Base-by-base conservation (phyloP, 2,888 invertebrate species). In the Micoletzkya japonica region DNA sequence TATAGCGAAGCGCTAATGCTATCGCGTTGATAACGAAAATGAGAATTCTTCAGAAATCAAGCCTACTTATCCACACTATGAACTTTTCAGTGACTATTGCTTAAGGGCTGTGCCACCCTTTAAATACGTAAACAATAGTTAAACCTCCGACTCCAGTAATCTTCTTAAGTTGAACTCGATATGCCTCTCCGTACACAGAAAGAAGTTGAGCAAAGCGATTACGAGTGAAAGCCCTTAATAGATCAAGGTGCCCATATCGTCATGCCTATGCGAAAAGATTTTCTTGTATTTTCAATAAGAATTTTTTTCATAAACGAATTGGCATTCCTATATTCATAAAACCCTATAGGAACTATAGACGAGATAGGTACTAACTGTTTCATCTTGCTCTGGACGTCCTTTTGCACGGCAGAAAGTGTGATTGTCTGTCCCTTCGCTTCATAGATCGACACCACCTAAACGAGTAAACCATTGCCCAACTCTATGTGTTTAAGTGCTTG, bases 111-210 rank as follows among this genome's bases (percentile, higher is more conserved):
- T n/a, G n/a, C n/a, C n/a, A n/a, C n/a, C n/a, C n/a, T n/a, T n/a
- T n/a, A n/a, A n/a, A n/a, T n/a, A n/a, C n/a, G n/a, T n/a, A n/a
- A n/a, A n/a, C n/a, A n/a, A n/a, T n/a, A n/a, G n/a, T n/a, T n/a
- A n/a, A n/a, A 63, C 63, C 34, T 63, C 63, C 50, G 37, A 50
- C 36, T 14, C 63, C 34, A 6, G 50, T 64, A 2, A 64, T 1
- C 56, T 66, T 52, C 39, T 56, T 54, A 7, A 66, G n/a, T 14
- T 36, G 4, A 1, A 66, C 66, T 6, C 17, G 32, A 30, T 56
- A 66, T 17, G 54, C 56, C 4, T 30, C 30, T 14, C 54, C 54
- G 26, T 32, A 66, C 1, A 66, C 66, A 0, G 34, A 24, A 14
- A 66, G 37, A 26, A 66, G 26, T 20, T 66, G 66, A 2, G 56